Conservation (phyloP, 2,888 invertebrate species). For the Podotricha telesiphe region DNA sequence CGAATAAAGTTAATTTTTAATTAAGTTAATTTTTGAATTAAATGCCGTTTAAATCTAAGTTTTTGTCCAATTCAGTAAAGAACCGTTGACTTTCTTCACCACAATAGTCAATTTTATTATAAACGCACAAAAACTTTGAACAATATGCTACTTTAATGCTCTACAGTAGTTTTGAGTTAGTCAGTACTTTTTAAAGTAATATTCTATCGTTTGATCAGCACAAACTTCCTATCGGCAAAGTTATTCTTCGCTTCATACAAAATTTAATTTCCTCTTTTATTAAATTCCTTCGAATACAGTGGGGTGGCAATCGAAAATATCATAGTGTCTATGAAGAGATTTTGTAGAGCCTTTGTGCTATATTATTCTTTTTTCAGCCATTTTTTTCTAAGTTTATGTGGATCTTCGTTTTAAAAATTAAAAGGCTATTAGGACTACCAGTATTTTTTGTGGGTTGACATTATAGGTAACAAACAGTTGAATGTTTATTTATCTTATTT, state of each 20-base stretch:
- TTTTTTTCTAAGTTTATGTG: background rate
- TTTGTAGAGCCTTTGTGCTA: background rate
- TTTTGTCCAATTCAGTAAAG: no score
- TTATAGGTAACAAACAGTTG: no score
- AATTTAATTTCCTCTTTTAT: conserved; percentile 72
- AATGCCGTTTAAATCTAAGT: no score
- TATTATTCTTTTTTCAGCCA: background rate
- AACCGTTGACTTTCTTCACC: no score
- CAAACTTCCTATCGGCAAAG: conserved; percentile 46
- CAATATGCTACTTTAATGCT: conserved; percentile 7
- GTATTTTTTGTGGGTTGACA: no score
- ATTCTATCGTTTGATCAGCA: conserved; percentile 41
- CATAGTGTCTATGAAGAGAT: conserved; percentile 55
- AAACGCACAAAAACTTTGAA: background rate
- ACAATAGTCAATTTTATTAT: background rate
- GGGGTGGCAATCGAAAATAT: conserved; percentile 69
- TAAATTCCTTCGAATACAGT: conserved; percentile 50
- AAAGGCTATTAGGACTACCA: no score
- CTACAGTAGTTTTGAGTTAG: conserved; percentile 2
- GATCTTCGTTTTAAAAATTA: background rate
- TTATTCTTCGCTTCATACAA: conserved; percentile 52
- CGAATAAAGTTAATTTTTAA: no score
- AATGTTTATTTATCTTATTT: no score
- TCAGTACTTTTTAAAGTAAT: conserved; percentile 31
- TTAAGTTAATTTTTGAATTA: no score